These are phyloP conservation scores for Linurgus olivaceus DNA, from an alignment of 2,797 vertebrate species.

Conservation along the genomic window DNA sequence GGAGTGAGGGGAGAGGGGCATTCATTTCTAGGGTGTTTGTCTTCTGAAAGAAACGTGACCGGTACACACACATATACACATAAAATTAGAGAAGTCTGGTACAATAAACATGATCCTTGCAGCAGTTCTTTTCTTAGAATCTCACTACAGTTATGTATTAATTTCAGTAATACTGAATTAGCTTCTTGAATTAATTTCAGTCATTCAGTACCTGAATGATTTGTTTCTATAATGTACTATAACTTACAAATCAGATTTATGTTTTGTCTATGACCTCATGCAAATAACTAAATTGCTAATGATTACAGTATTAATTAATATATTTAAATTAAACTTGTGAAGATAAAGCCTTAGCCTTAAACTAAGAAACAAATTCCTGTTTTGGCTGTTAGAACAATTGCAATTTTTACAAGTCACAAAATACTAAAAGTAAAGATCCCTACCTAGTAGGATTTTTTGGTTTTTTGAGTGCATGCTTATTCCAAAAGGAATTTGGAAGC, in stretches of 20 bases:
- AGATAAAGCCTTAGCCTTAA: neutral
- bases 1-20: rapidly evolving
- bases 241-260: neutral
- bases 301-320: neutral
- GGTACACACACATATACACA: rapidly evolving
- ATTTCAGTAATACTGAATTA: neutral
- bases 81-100: neutral
- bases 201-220: neutral
- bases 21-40: neutral
- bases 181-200: neutral
- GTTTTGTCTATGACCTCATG: neutral
- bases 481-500: neutral
- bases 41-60: neutral
- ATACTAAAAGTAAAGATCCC: neutral
- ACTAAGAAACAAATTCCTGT: neutral
- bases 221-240: neutral
- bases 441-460: neutral
- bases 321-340: neutral
- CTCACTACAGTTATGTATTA: neutral
- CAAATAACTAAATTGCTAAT: neutral
- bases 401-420: neutral
- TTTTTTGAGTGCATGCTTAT: neutral
- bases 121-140: neutral
- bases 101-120: neutral
- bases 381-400: neutral